Evolutionary conservation across 2,113 vertebrate species (phyloP), one percentile per base, ranked within the genome.

Genomic region (Rhea americana): DNA sequence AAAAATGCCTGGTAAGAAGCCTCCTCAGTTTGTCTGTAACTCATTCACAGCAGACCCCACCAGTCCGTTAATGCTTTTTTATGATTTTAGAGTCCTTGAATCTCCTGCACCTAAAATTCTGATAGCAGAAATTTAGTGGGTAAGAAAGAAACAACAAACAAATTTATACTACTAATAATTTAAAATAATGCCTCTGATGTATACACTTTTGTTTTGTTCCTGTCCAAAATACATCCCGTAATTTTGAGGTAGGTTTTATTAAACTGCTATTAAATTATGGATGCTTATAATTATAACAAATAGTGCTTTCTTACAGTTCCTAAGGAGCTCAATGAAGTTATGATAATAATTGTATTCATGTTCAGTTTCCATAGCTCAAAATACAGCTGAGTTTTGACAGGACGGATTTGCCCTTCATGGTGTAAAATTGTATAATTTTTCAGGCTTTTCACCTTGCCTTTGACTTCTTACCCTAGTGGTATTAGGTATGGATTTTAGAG

Each of bases 221-320:
- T 89, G 62, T 53, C 66, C 81, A 82, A 90, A 95, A 82, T 58
- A 65, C 9, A 11, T 45, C 11, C 39, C 76, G 45, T 48, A 58
- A 81, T 73, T 94, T 86, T 92, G 85, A 89, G 53, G 41, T 37
- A 58, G 73, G 28, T 90, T 90, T 94, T 92, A 84, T 79, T 58
- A 65, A 79, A 82, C 35, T 68, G 61, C 63, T 89, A 85, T 87
- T 89, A 92, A 66, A 84, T 62, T 72, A 83, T 67, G 70, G 76
- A 47, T 86, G 50, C 85, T n/a, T 71, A 74, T 12, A 47, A 77
- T 63, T 82, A 26, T 17, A 78, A 48, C 41, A 73, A 93, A 88
- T 88, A 71, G 18, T 83, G 24, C 66, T 91, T 93, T 93, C 83
- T 89, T 96, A 70, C 35, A n/a, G 68, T 72, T 96, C 48, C 66